phyloP scores from a whole-genome alignment of 1,140 invertebrate species.

The Meloidogyne chitwoodi region DNA sequence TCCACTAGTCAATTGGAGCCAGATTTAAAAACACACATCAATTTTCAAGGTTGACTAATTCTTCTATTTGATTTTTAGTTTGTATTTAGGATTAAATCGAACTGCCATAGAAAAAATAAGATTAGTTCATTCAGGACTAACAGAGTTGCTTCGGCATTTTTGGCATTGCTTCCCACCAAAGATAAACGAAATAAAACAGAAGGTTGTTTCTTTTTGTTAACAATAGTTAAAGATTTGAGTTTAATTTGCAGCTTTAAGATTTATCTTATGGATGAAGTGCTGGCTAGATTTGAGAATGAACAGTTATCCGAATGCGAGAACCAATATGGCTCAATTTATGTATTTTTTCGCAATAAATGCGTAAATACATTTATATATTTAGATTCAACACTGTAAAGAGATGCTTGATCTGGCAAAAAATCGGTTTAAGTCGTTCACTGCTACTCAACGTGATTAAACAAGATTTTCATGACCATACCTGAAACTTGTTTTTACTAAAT shows the following conservation, averaged over 20 bases:
- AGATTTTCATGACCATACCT: neutral
- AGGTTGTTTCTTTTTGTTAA: conserved; percentile 25
- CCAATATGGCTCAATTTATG: conserved; percentile 26
- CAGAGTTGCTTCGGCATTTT: conserved; percentile 54
- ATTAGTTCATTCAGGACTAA: conserved; percentile 22
- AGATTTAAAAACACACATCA: neutral
- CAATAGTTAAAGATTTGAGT: neutral
- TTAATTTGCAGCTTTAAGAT: conserved; percentile 28
- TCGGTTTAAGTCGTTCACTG: conserved; percentile 1
- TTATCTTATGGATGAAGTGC: conserved; percentile 39
- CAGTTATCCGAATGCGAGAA: conserved; percentile 19
- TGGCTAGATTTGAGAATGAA: conserved; percentile 33
- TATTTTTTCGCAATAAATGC: neutral
- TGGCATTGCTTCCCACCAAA: conserved; percentile 52
- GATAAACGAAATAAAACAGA: conserved; percentile 40
- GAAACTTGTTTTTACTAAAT: neutral
- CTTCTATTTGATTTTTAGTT: neutral
- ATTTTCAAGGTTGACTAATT: neutral
- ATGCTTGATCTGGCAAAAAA: conserved; percentile 18
- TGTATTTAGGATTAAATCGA: conserved; percentile 10
- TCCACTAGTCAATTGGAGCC: neutral
- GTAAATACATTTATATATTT: conserved; percentile 4
- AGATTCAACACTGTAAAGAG: conserved; percentile 22
- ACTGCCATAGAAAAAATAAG: conserved; percentile 27
- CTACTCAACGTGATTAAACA: neutral